Evolutionary conservation across 2,113 vertebrate species (phyloP).

Genomic region (Cairina moschata): DNA sequence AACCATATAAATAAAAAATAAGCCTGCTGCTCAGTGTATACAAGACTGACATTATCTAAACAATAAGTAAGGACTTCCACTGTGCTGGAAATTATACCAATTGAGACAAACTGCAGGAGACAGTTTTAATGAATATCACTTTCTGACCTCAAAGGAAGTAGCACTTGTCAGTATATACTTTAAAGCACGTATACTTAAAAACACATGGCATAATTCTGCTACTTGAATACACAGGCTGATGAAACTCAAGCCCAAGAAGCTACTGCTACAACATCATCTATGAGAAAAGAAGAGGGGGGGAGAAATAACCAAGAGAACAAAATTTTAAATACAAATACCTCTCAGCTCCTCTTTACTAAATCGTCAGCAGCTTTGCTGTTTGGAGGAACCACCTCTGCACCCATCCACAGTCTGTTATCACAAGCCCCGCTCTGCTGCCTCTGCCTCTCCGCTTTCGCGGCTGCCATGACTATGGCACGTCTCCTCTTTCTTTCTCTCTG

Average conservation of each 20-base stretch:
- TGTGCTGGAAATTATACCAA: neutral
- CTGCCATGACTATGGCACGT: slow-evolving; percentile 23
- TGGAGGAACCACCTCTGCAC: neutral
- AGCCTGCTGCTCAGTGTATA: slow-evolving; percentile 5
- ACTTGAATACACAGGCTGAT: neutral
- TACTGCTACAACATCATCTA: neutral
- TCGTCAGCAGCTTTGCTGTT: neutral
- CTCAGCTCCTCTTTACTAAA: neutral
- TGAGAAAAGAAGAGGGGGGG: neutral
- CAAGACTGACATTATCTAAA: neutral
- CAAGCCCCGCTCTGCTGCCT: neutral
- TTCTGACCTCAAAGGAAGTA: slow-evolving; percentile 19
- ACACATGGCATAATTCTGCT: neutral
- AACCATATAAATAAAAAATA: slow-evolving; percentile 71
- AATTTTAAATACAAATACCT: slow-evolving; percentile 46
- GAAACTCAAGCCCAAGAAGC: neutral
- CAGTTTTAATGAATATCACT: slow-evolving; percentile 18
- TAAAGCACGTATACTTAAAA: neutral
- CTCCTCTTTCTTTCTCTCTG: neutral
- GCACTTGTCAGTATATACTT: neutral
- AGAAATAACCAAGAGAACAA: neutral
- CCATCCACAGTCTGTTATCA: neutral
- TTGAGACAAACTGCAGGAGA: slow-evolving; percentile 1
- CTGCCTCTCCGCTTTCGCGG: neutral
- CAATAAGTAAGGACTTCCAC: slow-evolving; percentile 40